Conservation (phyloP, 2,888 invertebrate species). For the Sepiola atlantica region DNA sequence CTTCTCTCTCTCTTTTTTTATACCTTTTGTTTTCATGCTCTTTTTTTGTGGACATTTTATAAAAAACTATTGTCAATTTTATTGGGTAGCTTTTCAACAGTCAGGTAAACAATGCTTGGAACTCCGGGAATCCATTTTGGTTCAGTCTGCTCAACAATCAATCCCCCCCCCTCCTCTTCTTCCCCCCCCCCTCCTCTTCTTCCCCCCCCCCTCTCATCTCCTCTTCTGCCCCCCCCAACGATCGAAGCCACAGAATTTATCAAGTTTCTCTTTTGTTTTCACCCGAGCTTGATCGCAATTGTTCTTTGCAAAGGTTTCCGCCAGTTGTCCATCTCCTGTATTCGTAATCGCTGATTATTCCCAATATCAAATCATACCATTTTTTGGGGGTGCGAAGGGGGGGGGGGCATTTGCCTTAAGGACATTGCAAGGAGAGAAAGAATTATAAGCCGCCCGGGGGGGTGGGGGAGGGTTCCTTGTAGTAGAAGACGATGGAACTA, state of each 20-base stretch:
- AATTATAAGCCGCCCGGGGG: not conserved
- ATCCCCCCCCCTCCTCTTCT: not conserved
- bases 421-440: not conserved
- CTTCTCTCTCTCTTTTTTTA: too few relatives aligned
- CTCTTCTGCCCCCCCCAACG: not conserved
- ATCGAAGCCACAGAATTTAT: not conserved
- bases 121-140: not conserved
- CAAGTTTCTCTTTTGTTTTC: slow-evolving; percentile 8
- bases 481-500: not conserved
- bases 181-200: not conserved
- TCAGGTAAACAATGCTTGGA: not conserved
- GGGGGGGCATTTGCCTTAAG: not conserved
- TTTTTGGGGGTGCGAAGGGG: not conserved
- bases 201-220: not conserved
- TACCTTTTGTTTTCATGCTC: too few relatives aligned
- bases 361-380: not conserved
- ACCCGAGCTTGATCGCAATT: not conserved
- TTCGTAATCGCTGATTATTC: not conserved
- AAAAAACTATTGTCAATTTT: too few relatives aligned
- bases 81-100: not conserved
- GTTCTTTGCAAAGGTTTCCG: not conserved
- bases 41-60: too few relatives aligned
- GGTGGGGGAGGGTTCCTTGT: not conserved
- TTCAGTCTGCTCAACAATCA: not conserved
- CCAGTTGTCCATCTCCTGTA: not conserved